Evolutionary conservation across 2,888 invertebrate species (phyloP).

Genomic region (Tetramorium bicarinatum): DNA sequence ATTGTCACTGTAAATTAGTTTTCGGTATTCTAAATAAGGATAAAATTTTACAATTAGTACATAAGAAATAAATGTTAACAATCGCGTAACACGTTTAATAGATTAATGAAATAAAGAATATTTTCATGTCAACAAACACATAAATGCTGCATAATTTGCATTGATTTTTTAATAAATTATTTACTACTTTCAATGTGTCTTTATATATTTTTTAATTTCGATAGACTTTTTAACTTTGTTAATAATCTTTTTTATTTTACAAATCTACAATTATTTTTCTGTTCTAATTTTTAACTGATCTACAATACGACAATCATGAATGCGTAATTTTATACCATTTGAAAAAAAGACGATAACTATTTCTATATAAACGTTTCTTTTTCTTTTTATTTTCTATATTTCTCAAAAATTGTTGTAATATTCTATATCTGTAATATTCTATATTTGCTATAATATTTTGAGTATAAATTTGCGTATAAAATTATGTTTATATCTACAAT

Average conservation of each 20-base stretch:
- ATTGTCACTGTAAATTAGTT: background rate
- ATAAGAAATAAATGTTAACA: background rate
- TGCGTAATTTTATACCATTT: background rate
- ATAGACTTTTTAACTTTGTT: background rate
- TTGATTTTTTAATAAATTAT: background rate
- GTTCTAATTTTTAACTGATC: background rate
- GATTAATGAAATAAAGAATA: background rate
- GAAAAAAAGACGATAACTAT: background rate
- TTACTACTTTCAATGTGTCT: background rate
- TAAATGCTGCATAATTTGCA: background rate
- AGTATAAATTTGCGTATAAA: background rate
- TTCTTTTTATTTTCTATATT: background rate
- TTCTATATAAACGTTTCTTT: background rate
- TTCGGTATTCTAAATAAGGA: background rate
- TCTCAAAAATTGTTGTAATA: background rate
- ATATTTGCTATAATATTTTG: background rate
- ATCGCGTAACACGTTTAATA: background rate
- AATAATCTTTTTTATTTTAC: background rate
- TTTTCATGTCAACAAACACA: too few relatives aligned
- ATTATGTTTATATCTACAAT: slow-evolving; percentile 1
- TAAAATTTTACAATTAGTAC: background rate
- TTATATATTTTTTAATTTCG: background rate
- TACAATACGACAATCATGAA: background rate
- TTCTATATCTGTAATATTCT: background rate
- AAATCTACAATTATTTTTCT: background rate